phyloP scores from a whole-genome alignment of 2,113 vertebrate genomes.

The Odocoileus virginianus region DNA sequence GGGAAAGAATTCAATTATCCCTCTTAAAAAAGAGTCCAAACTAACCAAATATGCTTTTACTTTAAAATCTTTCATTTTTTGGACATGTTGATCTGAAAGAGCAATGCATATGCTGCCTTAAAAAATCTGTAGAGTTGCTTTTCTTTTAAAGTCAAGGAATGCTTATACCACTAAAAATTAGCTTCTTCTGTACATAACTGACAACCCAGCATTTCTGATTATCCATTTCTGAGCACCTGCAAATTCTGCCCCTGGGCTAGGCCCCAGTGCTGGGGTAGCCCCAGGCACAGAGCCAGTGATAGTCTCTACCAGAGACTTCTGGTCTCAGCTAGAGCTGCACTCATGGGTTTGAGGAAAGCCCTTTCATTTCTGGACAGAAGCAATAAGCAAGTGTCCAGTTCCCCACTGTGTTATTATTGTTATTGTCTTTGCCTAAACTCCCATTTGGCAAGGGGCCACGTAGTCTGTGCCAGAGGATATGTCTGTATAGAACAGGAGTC shows the following conservation, averaged over 20 bases:
- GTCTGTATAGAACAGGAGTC: neutral
- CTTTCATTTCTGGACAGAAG: neutral
- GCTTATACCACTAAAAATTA: neutral
- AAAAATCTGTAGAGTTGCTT: neutral
- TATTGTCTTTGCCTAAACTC: neutral
- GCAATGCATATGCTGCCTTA: neutral
- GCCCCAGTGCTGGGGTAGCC: no score
- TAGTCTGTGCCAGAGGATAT: neutral
- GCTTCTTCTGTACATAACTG: neutral
- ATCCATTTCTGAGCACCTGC: neutral
- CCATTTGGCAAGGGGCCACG: neutral
- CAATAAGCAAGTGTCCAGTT: neutral
- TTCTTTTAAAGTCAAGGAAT: neutral
- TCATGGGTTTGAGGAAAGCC: neutral
- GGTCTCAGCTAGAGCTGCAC: neutral
- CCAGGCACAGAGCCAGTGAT: neutral
- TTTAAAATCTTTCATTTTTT: neutral
- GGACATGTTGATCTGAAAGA: slow-evolving; percentile 6
- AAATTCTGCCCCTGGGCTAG: neutral
- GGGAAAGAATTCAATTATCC: neutral
- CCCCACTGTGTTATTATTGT: neutral
- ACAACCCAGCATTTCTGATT: neutral
- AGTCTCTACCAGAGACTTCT: neutral
- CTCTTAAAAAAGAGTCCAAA: neutral
- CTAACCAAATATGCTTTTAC: neutral